phyloP scores from a whole-genome alignment of 2,113 vertebrate species.

The Galemys pyrenaicus region DNA sequence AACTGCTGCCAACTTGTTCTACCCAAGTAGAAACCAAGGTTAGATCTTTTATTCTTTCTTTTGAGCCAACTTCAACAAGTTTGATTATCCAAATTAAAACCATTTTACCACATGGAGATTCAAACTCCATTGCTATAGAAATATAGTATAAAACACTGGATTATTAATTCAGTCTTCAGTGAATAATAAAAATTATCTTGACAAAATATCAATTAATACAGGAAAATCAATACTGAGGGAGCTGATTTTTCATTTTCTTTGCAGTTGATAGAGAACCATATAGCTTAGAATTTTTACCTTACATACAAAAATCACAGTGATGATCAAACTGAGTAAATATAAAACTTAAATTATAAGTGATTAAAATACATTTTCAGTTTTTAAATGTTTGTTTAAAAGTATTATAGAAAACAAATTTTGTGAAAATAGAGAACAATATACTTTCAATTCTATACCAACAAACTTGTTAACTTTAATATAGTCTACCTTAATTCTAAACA shows the following conservation, averaged over 20 bases:
- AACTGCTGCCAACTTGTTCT: conserved; percentile 50
- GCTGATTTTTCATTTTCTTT: background rate
- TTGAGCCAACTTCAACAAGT: background rate
- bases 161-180: conserved; percentile 40
- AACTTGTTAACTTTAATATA: background rate
- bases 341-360: background rate
- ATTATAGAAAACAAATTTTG: background rate
- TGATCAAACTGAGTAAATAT: background rate
- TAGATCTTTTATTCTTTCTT: conserved; percentile 35
- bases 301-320: background rate
- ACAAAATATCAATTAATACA: conserved; percentile 11
- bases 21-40: conserved; percentile 71
- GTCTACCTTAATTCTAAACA: background rate
- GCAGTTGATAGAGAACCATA: background rate
- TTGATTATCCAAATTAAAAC: conserved; percentile 49
- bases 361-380: background rate
- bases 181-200: conserved; percentile 17
- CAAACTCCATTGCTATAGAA: background rate
- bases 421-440: background rate
- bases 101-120: background rate
- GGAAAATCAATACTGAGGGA: background rate
- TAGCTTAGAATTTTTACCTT: background rate
- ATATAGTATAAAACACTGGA: background rate
- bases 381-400: background rate
- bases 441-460: background rate